phyloP scores from a whole-genome alignment of 2,113 vertebrate species.

The Oxyruncus cristatus region DNA sequence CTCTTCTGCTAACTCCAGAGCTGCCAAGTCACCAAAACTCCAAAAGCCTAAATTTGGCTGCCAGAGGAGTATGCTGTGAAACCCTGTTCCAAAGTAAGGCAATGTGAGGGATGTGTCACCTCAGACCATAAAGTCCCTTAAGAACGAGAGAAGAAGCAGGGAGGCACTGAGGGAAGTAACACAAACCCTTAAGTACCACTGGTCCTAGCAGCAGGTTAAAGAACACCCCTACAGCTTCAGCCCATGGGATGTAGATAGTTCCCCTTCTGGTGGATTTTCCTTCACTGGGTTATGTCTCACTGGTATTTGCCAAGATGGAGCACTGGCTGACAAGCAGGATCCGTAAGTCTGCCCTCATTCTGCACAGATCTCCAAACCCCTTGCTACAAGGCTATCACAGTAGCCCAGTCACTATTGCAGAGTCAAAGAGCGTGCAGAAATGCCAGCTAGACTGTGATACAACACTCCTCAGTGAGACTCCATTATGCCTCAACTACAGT shows the following conservation, averaged over 20 bases:
- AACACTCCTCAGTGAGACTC: not conserved
- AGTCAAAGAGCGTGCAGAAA: not conserved
- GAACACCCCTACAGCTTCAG: not conserved
- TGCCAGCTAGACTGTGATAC: not conserved
- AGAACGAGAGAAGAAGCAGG: not conserved
- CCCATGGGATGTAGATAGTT: not conserved
- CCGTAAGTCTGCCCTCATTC: not conserved
- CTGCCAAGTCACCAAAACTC: not conserved
- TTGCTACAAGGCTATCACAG: accelerated
- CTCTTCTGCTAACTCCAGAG: not conserved
- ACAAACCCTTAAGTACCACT: not conserved
- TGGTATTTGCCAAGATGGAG: not conserved
- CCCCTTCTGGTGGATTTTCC: not conserved
- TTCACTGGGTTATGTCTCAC: not conserved
- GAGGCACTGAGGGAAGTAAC: not conserved
- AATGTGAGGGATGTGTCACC: not conserved
- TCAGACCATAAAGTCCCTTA: not conserved
- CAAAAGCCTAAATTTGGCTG: not conserved
- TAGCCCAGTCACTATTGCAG: not conserved
- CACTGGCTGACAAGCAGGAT: not conserved
- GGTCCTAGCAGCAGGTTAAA: not conserved
- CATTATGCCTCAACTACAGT: not conserved
- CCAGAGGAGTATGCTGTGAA: not conserved
- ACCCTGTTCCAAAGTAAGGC: not conserved
- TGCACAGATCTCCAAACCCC: not conserved